Evolutionary conservation across 2,797 vertebrate genomes (phyloP).

Genomic region (Mycteria americana): DNA sequence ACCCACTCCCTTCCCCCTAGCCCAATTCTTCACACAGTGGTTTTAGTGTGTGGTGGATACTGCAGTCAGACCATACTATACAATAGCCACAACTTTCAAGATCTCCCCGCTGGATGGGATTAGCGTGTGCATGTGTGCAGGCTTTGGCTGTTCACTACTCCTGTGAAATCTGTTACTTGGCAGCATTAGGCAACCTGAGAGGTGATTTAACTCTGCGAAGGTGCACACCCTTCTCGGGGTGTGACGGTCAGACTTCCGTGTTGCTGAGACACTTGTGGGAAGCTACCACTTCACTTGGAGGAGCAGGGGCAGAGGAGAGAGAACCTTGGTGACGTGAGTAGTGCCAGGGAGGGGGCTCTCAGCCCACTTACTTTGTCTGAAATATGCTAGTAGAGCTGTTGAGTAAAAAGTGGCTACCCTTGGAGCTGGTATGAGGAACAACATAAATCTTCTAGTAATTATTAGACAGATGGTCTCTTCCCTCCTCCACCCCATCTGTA

Average conservation of each 20-base stretch:
- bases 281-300: conserved; percentile 21
- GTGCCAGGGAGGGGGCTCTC: background rate
- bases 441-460: background rate
- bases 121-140: background rate
- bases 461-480: conserved; percentile 56
- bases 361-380: background rate
- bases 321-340: background rate
- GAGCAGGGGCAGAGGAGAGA: background rate
- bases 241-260: conserved; percentile 7
- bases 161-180: background rate
- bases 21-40: background rate
- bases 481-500: conserved; percentile 35
- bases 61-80: background rate
- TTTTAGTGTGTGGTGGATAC: background rate
- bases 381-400: background rate
- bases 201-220: background rate
- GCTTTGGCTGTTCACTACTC: background rate
- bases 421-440: background rate
- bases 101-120: background rate
- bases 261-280: conserved; percentile 49
- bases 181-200: background rate
- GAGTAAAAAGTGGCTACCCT: background rate
- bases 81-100: background rate
- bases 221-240: conserved; percentile 37
- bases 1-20: background rate